These are phyloP conservation scores for Ceryle rudis DNA, from an alignment of 2,797 vertebrate species.

Conservation along the genomic window DNA sequence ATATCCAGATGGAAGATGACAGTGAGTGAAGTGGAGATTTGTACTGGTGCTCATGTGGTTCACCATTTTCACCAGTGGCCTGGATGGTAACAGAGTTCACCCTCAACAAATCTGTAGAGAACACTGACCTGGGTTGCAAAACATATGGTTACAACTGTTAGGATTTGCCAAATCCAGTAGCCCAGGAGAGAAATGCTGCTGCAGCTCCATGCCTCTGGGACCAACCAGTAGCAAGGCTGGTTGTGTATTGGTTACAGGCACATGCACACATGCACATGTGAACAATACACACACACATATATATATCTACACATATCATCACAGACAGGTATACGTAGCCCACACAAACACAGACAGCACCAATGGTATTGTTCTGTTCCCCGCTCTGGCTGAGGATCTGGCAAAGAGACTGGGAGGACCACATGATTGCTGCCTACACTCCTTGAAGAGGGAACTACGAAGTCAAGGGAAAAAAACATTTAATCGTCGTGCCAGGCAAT, in stretches of 20 bases:
- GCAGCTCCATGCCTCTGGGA: not conserved
- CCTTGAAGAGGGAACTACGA: not conserved
- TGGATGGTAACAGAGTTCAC: not conserved
- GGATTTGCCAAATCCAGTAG: not conserved
- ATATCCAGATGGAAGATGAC: not conserved
- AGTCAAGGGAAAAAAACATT: not conserved
- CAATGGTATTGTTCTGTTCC: not conserved
- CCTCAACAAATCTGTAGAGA: not conserved
- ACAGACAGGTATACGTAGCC: not conserved
- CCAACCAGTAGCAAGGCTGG: not conserved
- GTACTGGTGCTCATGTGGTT: not conserved
- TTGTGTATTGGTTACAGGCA: not conserved
- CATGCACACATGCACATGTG: accelerated
- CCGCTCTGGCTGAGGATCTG: not conserved
- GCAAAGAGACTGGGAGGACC: not conserved
- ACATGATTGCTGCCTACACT: not conserved
- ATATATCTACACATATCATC: not conserved
- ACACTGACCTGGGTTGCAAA: not conserved
- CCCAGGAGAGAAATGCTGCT: not conserved
- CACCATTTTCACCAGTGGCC: not conserved
- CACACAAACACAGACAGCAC: not conserved
- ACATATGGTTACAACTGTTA: not conserved
- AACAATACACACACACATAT: accelerated
- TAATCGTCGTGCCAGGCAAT: accelerated
- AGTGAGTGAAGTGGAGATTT: not conserved